Evolutionary conservation across 2,888 invertebrate genomes (phyloP).

Genomic region (Agriopis marginaria): DNA sequence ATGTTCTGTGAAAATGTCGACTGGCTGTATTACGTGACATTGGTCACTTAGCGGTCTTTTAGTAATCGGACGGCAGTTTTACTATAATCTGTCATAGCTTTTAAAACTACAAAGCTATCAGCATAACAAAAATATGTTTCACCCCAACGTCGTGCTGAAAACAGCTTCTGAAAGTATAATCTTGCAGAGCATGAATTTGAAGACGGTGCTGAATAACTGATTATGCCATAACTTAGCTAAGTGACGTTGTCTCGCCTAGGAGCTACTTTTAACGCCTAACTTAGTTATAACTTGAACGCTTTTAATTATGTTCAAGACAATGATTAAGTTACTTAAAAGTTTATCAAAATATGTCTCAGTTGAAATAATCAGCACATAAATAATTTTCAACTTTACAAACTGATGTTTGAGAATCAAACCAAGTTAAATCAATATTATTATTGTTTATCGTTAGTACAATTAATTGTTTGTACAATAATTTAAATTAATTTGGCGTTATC

Average conservation of each 20-base stretch:
- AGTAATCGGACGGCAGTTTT: too few species aligned
- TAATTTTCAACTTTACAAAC: conserved; percentile 1
- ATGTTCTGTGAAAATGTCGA: too few species aligned
- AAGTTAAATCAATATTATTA: neutral
- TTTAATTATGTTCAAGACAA: conserved; percentile 36
- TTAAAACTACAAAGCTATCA: neutral
- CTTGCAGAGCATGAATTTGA: conserved; percentile 7
- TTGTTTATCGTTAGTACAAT: neutral
- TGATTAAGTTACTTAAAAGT: conserved; percentile 33
- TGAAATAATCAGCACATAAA: conserved; percentile 4
- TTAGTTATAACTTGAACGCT: conserved; percentile 37
- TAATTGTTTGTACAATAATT: neutral
- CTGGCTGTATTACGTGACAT: too few species aligned
- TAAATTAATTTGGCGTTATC: neutral
- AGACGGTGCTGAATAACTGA: conserved; percentile 40
- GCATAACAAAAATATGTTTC: neutral
- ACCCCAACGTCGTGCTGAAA: conserved; percentile 2
- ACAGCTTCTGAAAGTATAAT: conserved; percentile 15
- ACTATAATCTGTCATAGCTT: neutral
- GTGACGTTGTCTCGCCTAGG: conserved; percentile 33
- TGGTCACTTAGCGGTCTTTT: too few species aligned
- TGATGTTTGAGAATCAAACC: neutral
- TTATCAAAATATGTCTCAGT: conserved; percentile 14
- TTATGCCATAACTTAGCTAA: conserved; percentile 39
- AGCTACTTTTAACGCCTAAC: conserved; percentile 37